Percentiles rank a stretch among this genome's conserved stretches.
These are phyloP conservation scores for Iphiclides podalirius DNA, from an alignment of 2,888 invertebrate species.

Conservation along the genomic window DNA sequence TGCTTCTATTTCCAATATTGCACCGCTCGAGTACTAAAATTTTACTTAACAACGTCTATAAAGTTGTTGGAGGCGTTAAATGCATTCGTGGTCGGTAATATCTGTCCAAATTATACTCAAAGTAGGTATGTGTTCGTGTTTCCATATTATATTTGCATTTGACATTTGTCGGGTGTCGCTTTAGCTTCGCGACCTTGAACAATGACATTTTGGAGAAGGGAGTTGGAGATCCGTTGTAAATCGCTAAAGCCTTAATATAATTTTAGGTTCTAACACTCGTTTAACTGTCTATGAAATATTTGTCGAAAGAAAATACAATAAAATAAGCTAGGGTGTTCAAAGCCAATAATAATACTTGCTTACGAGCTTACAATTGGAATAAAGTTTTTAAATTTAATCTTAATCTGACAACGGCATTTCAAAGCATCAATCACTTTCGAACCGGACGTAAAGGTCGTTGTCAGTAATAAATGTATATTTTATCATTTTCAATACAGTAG, in stretches of 20 bases:
- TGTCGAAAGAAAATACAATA: no score
- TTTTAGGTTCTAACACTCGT: no score
- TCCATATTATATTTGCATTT: conserved; percentile 49
- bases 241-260: conserved; percentile 30
- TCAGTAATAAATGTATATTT: conserved; percentile 6
- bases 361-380: no score
- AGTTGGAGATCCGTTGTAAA: conserved; percentile 40
- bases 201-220: conserved; percentile 69
- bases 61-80: conserved; percentile 20
- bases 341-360: no score
- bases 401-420: conserved; percentile 5
- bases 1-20: neutral
- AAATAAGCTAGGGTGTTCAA: no score
- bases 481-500: conserved; percentile 6
- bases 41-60: conserved; percentile 11
- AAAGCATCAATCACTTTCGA: conserved; percentile 13
- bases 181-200: conserved; percentile 58
- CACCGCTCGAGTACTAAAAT: conserved; percentile 4
- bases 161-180: conserved; percentile 55
- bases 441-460: conserved; percentile 8
- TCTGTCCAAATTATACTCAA: conserved; percentile 30
- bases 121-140: conserved; percentile 28
- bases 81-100: conserved; percentile 21
- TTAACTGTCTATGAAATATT: no score
- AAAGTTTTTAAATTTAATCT: no score